Evolutionary conservation across 2,888 invertebrate genomes (phyloP), one percentile per base, ranked within the genome.

Genomic region (Dolichopus griseipennis): DNA sequence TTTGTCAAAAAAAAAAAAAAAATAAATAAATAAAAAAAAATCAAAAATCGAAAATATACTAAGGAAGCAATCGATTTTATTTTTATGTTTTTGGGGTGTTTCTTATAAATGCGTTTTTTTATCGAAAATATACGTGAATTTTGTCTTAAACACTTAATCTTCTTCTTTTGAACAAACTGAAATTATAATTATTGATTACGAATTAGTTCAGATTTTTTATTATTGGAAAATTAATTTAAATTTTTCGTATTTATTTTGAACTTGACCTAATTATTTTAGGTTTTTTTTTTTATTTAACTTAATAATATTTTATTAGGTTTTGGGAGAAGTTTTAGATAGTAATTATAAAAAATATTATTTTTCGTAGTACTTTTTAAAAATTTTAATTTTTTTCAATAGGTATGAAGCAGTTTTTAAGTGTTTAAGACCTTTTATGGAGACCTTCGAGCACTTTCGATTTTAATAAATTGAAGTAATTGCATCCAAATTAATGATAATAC

Each of bases 181-280:
- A 52, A 18, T 2, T 18, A 41, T 41, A 41, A 12, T 52, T 52
- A 52, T 18, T 52, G n/a, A 52, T 52, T 52, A 52, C 15, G 4
- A 52, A 52, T 52, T 52, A 15, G 52, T 52, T 52, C 52, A 52
- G 12, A n/a, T 52, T 12, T 52, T n/a, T 37, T 52, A 18, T 18
- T 52, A 52, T 52, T 52, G 52, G 52, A 52, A 15, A 52, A 15
- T 52, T 12, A 52, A 52, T 18, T 18, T 27, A 27, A 27, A 27
- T 4, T 27, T 27, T 27, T n/a, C n/a, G n/a, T 52, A 12, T 52
- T 52, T 2, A 52, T 52, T n/a, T 6, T 52, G 52, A 52, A 52
- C 52, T 52, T 52, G 52, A 52, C 52, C 52, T n/a, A 52, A 52
- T 52, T 52, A 12, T 52, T 41, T n/a, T n/a, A n/a, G n/a, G n/a